Base-by-base conservation (phyloP, 2,113 vertebrate genomes). In the Xenopus tropicalis region DNA sequence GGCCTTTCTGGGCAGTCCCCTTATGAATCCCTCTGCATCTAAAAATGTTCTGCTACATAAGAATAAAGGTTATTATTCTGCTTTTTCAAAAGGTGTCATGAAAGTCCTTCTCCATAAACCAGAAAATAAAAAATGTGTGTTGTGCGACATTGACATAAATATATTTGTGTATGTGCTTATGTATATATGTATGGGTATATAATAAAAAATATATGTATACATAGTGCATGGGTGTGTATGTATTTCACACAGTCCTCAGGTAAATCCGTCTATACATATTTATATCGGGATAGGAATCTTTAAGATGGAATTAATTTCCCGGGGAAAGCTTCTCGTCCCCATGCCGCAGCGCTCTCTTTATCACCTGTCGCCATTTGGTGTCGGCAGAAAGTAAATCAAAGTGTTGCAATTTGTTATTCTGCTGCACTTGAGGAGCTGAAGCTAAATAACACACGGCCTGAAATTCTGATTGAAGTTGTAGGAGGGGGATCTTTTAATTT, bases 241-340 rank as follows among this genome's bases (percentile, higher is more conserved):
- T 52, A 37, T 65, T 22, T 29, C n/a, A 6, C 17, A 52, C 58
- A 63, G 58, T 23, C 24, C 65, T 61, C 57, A 74, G 59, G 72
- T 69, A 62, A 52, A 69, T 68, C 5, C 57, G 22, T 68, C 64
- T 46, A 68, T 76, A 76, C 73, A 76, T 76, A 76, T 76, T 76
- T 69, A 76, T 76, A 76, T 76, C 73, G 84, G 91, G 92, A 96
- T 94, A 92, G 91, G 88, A 91, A 95, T 98, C 95, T 95, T 83
- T 85, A 93, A 97, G 93, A 95, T 92, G 93, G 94, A 97, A 97
- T 97, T 96, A 94, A 98, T 96, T 98, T 96, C 88, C 90, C 86
- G 87, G 16, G 85, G 88, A 90, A 92, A 93, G 93, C 93, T 93
- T 95, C 92, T 93, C 91, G 93, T 92, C 89, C 89, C 89, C 88